These are phyloP conservation scores for Bubalus kerabau DNA, from an alignment of 2,113 vertebrate genomes.

Conservation along the genomic window DNA sequence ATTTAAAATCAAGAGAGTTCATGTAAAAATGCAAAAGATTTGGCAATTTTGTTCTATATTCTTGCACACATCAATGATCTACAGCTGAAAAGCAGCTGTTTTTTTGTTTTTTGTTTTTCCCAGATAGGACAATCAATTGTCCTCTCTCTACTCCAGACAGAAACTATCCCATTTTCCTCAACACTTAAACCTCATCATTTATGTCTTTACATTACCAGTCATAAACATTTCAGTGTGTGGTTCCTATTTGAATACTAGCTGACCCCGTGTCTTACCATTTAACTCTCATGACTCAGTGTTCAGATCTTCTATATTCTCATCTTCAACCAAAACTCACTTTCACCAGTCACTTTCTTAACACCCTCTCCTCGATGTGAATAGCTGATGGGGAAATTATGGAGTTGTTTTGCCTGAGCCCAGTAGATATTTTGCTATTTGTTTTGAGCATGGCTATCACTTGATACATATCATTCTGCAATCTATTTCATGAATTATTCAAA, in stretches of 20 bases:
- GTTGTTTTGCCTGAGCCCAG: neutral
- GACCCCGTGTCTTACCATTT: neutral
- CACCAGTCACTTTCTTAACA: neutral
- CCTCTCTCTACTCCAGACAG: neutral
- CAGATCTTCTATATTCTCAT: neutral
- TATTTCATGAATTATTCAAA: neutral
- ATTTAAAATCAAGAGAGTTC: neutral
- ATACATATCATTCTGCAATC: neutral
- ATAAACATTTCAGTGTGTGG: neutral
- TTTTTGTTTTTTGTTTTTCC: neutral
- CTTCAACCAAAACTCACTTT: neutral
- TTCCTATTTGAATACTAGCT: neutral
- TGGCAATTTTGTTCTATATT: neutral
- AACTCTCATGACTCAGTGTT: neutral
- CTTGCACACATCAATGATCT: neutral
- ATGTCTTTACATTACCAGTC: neutral
- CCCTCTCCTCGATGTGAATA: neutral
- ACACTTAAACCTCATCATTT: neutral
- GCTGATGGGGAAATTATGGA: neutral
- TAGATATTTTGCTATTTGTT: neutral
- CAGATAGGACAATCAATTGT: neutral
- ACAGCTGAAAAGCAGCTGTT: neutral
- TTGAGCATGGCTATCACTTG: neutral
- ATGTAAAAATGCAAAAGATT: neutral
- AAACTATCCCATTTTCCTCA: neutral